These are phyloP conservation scores for Berghia stephanieae DNA, from an alignment of 1,140 invertebrate genomes.

Conservation along the genomic window DNA sequence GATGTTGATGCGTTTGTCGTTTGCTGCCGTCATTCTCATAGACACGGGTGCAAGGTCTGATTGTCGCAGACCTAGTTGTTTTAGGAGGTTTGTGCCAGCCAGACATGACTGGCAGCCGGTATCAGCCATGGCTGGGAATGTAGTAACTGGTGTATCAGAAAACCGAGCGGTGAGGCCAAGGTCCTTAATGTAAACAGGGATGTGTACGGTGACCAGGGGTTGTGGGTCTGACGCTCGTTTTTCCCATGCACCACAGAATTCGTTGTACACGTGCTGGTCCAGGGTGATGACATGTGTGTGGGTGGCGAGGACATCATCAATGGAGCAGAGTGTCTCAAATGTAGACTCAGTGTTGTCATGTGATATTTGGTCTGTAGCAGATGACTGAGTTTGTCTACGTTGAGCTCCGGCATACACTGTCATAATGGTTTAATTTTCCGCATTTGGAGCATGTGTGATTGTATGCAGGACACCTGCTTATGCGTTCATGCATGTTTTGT, in stretches of 20 bases:
- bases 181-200: conserved; percentile 27
- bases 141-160: not conserved
- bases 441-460: conserved; percentile 1
- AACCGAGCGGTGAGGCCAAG: conserved; percentile 23
- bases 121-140: conserved; percentile 18
- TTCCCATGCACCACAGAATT: conserved; percentile 36
- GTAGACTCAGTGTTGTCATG: not conserved
- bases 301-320: too few relatives aligned
- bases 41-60: conserved; percentile 25
- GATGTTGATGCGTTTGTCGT: conserved; percentile 12
- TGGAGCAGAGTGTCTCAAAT: conserved; percentile 16
- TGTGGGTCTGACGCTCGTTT: conserved; percentile 35
- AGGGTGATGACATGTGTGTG: conserved; percentile 20
- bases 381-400: too few relatives aligned
- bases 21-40: conserved; percentile 25
- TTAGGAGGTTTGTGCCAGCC: not conserved
- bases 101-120: conserved; percentile 31
- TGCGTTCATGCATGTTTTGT: not conserved
- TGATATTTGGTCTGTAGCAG: not conserved
- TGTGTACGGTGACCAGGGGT: conserved; percentile 29
- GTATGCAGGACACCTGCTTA: conserved; percentile 5
- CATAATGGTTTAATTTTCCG: not conserved
- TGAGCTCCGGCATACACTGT: conserved; percentile 1
- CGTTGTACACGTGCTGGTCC: conserved; percentile 40
- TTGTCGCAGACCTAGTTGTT: not conserved